Evolutionary conservation across 2,888 invertebrate genomes (phyloP).

Genomic region (Hoplodrina blanda): DNA sequence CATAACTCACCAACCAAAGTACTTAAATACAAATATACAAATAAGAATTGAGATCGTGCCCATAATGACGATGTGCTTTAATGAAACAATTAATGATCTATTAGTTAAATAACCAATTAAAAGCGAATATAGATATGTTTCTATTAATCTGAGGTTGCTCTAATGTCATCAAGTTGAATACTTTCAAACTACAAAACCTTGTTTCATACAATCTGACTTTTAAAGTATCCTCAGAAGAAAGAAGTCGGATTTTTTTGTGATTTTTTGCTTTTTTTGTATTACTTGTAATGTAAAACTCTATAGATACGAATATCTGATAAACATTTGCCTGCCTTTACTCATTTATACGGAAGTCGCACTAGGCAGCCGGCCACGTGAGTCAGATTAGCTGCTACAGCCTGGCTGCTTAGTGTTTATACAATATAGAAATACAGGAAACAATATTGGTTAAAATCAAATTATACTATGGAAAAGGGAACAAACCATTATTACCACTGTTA

Average conservation of each 20-base stretch:
- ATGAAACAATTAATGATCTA: conserved; percentile 54
- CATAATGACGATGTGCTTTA: conserved; percentile 79
- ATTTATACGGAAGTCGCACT: conserved; percentile 31
- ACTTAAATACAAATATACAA: conserved; percentile 79
- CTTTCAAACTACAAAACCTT: conserved; percentile 22
- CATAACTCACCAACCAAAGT: conserved; percentile 64
- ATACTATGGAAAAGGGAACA: conserved; percentile 52
- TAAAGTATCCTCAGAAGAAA: conserved; percentile 44
- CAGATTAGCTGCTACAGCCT: conserved; percentile 27
- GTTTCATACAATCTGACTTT: conserved; percentile 27
- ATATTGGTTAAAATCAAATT: conserved; percentile 57
- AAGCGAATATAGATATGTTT: conserved; percentile 56
- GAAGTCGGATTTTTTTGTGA: conserved; percentile 53
- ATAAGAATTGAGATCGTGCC: conserved; percentile 88
- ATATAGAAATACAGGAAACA: conserved; percentile 45
- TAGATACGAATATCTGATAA: conserved; percentile 57
- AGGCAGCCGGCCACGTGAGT: conserved; percentile 12
- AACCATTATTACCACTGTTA: conserved; percentile 63
- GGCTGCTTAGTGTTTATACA: conserved; percentile 21
- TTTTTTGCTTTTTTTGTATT: conserved; percentile 61
- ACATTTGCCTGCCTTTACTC: conserved; percentile 49
- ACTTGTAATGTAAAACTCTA: conserved; percentile 62
- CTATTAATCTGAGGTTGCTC: conserved; percentile 42
- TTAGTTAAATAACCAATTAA: conserved; percentile 61
- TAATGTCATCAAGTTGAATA: conserved; percentile 31